A percentile compares a stretch with the other conserved stretches of the same genome.
phyloP scores from a whole-genome alignment of 2,888 invertebrate species.

The Tipula helvola region DNA sequence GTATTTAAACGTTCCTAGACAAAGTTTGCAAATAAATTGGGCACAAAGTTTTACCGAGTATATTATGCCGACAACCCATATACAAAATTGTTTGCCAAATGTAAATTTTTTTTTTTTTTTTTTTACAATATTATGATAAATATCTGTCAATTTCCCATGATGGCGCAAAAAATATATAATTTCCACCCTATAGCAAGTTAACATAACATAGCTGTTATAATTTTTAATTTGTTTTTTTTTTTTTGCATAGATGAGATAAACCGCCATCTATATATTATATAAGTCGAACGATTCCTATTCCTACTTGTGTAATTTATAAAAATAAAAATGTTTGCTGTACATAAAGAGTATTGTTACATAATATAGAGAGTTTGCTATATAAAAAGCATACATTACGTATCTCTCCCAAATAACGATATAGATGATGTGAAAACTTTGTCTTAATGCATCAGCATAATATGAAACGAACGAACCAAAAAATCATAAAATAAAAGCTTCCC shows the following conservation, averaged over 20 bases:
- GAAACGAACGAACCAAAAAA: background rate
- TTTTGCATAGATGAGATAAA: background rate
- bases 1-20: background rate
- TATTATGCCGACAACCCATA: background rate
- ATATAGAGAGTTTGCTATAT: background rate
- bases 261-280: background rate
- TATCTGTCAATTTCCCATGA: slow-evolving; percentile 4
- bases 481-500: background rate
- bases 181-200: background rate
- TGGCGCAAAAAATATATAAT: background rate
- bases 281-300: background rate
- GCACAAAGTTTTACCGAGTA: background rate
- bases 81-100: background rate
- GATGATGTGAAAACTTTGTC: slow-evolving; percentile 4
- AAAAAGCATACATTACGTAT: background rate
- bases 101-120: background rate
- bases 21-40: background rate
- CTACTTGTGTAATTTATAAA: background rate
- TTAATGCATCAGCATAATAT: background rate
- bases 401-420: background rate
- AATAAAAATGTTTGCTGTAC: background rate
- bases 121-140: background rate
- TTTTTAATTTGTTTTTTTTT: background rate
- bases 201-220: background rate
- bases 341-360: background rate